Evolutionary conservation across 2,888 invertebrate genomes (phyloP), one percentile per base, ranked within the genome.

Genomic region (Tetanocera ferruginea): DNA sequence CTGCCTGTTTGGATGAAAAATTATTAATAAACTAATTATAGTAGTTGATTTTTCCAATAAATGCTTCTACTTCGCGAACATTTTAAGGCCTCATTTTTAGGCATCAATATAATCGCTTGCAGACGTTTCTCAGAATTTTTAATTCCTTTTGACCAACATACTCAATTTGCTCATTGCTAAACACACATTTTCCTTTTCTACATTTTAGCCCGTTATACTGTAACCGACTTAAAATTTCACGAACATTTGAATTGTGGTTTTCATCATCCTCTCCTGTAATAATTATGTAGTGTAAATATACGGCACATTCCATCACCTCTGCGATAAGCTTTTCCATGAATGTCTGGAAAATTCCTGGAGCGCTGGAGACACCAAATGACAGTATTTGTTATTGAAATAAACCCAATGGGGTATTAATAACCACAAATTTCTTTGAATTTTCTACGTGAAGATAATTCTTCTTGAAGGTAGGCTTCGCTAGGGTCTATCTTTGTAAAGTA

Each of bases 21-120:
- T 82, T 79, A 55, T 31, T 19, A 28, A 79, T 62, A 25, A 79
- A 82, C 71, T 80, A 79, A 11, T 75, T 74, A 43, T 80, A 80
- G 55, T 80, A 80, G 43, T 79, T 79, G 9, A 80, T 62, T 77
- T 79, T 80, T 57, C 79, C 80, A 31, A 81, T 77, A 71, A 60
- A 60, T n/a, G 60, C 60, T 23, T 60, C 23, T 2, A 57, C 57
- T 57, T 57, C 57, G 57, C 57, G 57, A 57, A 60, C 60, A 19
- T 60, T 60, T 25, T 9, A 6, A 4, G 60, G 60, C 14, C 60
- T n/a, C n/a, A n/a, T n/a, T n/a, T n/a, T n/a, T 60, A 60, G 60
- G 76, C 71, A 81, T 76, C 11, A 55, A 69, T 25, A 78, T 74
- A 49, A 80, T 79, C 11, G 60, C 60, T 23, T 52, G 4, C 52